Base-by-base conservation (phyloP, 1,140 invertebrate genomes). In the Cecropterus lyciades region DNA sequence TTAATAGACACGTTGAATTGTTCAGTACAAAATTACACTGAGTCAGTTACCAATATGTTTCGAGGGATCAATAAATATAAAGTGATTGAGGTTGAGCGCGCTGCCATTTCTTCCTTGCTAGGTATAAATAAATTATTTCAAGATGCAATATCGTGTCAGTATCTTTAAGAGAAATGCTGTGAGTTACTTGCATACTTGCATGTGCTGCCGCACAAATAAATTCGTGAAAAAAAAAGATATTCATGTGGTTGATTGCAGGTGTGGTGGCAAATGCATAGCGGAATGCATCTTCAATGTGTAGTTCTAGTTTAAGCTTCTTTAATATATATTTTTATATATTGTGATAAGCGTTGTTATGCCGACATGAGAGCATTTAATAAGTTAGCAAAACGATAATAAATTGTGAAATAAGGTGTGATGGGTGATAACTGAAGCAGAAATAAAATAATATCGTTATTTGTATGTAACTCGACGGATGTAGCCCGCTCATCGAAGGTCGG, bases 271-370 rank as follows among this genome's bases (percentile, higher is more conserved):
- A 89, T 88, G 89, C 85, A 87, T 87, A 79, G 73, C 79, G 77
- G 86, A 82, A 79, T 89, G 85, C 80, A 85, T 88, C 85, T 85
- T 89, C 78, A 78, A 82, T 87, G 88, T 89, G 85, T 92, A 90
- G 87, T 84, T 79, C 77, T 88, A 89, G 85, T 85, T 72, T 92
- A 90, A 89, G 89, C 87, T 92, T 92, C 84, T 88, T 91, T 87
- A 84, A 85, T 84, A 88, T 89, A 90, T 92, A 92, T 92, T 89
- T 92, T 92, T 92, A 88, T 91, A 91, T 92, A 88, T 91, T 89
- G 87, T 90, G 87, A 92, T 92, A 90, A 92, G 87, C 82, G 82
- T 87, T 90, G 85, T 85, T 87, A 87, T 89, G 87, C 87, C 80
- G 83, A 79, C 77, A 83, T 84, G 81, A 79, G 83, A 89, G 85